Evolutionary conservation across 2,888 invertebrate genomes (phyloP).

Genomic region (Asteroscopus sphinx): DNA sequence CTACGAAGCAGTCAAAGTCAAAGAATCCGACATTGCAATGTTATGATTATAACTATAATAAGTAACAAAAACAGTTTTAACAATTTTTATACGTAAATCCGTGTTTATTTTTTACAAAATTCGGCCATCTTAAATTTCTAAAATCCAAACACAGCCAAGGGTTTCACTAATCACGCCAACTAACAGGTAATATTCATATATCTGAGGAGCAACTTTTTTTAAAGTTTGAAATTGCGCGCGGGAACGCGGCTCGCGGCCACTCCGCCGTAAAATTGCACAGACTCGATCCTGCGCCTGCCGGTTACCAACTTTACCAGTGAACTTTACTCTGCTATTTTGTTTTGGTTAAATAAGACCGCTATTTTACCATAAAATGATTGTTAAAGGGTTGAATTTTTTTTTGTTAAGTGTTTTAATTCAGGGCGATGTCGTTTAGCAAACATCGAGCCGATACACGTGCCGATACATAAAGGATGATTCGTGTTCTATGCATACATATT

Average conservation of each 20-base stretch:
- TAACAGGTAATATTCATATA: conserved; percentile 68
- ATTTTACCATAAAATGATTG: conserved; percentile 32
- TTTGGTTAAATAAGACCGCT: conserved; percentile 56
- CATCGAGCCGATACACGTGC: no score
- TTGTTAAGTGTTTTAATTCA: background rate
- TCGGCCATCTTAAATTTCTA: conserved; percentile 4
- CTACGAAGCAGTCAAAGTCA: no score
- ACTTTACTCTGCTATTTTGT: conserved; percentile 70
- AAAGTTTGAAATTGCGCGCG: conserved; percentile 75
- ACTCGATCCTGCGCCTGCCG: conserved; percentile 68
- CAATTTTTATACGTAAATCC: no score
- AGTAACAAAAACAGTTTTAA: no score
- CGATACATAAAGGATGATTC: no score
- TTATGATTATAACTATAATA: no score
- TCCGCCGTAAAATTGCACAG: conserved; percentile 72
- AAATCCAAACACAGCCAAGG: conserved; percentile 7
- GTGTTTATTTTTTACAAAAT: background rate
- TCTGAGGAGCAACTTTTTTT: conserved; percentile 66
- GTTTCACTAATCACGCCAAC: conserved; percentile 43
- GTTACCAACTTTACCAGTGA: conserved; percentile 71
- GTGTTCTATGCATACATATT: no score
- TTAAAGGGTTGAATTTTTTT: conserved; percentile 1
- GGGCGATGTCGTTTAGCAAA: no score
- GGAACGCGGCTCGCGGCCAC: conserved; percentile 55
- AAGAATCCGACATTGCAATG: no score